Conservation (phyloP, 1,140 invertebrate species). For the Halesus radiatus region DNA sequence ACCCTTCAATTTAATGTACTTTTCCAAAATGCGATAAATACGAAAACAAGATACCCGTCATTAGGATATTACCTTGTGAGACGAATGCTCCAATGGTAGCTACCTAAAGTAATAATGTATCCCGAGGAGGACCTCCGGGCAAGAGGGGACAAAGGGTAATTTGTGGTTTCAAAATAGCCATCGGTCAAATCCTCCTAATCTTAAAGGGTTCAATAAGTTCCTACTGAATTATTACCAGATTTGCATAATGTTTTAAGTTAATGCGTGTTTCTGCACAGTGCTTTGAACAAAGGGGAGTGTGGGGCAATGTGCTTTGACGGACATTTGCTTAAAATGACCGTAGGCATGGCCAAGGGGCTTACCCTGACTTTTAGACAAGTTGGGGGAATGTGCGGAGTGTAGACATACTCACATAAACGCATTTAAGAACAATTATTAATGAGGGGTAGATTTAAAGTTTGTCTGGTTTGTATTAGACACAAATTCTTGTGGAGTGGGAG, state of each 20-base stretch:
- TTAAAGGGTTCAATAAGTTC: slow-evolving; percentile 39
- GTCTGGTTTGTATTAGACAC: not conserved
- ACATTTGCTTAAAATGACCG: slow-evolving; percentile 36
- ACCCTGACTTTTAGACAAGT: not conserved
- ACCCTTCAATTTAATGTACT: slow-evolving; percentile 11
- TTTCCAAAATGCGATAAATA: slow-evolving; percentile 29
- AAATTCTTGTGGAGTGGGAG: not conserved
- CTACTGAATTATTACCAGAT: slow-evolving; percentile 48
- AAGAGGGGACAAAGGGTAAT: slow-evolving; percentile 53
- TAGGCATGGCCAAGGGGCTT: not conserved
- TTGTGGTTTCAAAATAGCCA: slow-evolving; percentile 53
- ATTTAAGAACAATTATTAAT: not conserved
- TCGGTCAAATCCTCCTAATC: slow-evolving; percentile 55
- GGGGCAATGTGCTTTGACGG: slow-evolving; percentile 32
- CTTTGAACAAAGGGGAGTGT: not conserved
- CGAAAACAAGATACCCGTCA: slow-evolving; percentile 27
- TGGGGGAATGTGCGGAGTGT: not conserved
- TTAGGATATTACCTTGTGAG: slow-evolving; percentile 34
- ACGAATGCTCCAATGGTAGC: not conserved
- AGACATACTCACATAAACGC: not conserved
- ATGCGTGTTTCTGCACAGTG: slow-evolving; percentile 14
- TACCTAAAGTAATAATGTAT: too few species aligned
- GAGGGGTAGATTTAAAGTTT: slow-evolving; percentile 13
- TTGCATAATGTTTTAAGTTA: slow-evolving; percentile 54
- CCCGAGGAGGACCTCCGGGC: slow-evolving; percentile 20